Percentiles rank a stretch among this genome's conserved stretches.
Evolutionary conservation across 2,797 vertebrate species (phyloP).

Genomic region (Muraenolepis orangiensis): DNA sequence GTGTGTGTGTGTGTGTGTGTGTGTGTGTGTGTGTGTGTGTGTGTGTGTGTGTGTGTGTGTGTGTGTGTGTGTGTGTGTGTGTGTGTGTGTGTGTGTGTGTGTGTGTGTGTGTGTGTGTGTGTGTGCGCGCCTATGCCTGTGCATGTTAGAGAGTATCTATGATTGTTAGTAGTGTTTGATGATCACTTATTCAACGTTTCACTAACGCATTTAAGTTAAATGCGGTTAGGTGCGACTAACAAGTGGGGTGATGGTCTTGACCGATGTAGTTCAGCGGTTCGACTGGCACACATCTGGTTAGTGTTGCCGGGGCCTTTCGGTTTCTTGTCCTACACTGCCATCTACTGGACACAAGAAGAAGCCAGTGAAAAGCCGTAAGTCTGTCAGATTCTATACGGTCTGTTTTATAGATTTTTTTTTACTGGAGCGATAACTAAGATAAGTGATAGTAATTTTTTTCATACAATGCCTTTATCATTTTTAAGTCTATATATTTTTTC

Average conservation of each 20-base stretch:
- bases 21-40: too few species aligned
- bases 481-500: too few species aligned
- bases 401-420: too few species aligned
- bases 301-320: not conserved
- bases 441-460: too few species aligned
- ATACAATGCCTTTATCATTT: too few species aligned
- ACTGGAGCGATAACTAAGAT: not conserved
- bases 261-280: constrained; percentile 50
- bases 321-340: constrained; percentile 51
- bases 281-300: constrained; percentile 48
- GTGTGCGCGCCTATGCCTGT: too few species aligned
- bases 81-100: not conserved
- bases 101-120: too few species aligned
- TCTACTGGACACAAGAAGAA: constrained; percentile 49
- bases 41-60: not conserved
- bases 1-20: too few species aligned
- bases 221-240: constrained; percentile 41
- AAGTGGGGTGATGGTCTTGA: constrained; percentile 42
- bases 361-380: not conserved
- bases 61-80: not conserved
- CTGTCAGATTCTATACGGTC: not conserved
- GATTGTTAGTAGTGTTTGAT: not conserved
- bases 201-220: constrained; percentile 17
- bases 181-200: too few species aligned
- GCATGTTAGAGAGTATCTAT: not conserved